Conservation (phyloP, 2,888 invertebrate species). For the Iselma pallidipennis region DNA sequence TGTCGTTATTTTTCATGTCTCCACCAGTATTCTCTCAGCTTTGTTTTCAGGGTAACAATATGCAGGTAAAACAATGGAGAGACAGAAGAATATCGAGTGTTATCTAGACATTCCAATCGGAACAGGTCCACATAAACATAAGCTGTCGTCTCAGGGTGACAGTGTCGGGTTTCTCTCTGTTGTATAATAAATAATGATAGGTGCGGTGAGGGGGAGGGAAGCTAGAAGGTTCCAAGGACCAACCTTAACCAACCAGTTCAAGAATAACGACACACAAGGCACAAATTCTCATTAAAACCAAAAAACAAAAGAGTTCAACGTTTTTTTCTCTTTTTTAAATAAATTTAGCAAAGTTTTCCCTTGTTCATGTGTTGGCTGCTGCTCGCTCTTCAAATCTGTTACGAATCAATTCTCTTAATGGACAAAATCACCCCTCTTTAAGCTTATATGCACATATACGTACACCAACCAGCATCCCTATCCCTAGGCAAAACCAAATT, state of each 20-base stretch:
- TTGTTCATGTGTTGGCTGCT: background rate
- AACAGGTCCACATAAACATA: constrained; percentile 53
- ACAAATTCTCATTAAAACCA: constrained; percentile 10
- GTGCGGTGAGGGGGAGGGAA: constrained; percentile 4
- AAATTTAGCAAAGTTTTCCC: background rate
- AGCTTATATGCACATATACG: background rate
- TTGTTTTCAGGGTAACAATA: constrained; percentile 7
- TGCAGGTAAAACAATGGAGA: constrained; percentile 50
- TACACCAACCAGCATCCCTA: constrained; percentile 19
- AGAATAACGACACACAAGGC: background rate
- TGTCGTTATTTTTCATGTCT: background rate
- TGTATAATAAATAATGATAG: constrained; percentile 44
- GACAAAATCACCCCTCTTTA: constrained; percentile 2
- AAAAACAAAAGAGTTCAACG: no score
- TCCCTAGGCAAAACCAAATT: constrained; percentile 35
- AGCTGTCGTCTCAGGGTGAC: constrained; percentile 51
- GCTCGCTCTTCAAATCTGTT: background rate
- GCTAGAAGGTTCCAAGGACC: background rate
- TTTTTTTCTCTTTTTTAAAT: no score
- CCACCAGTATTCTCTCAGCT: background rate
- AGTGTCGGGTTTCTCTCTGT: constrained; percentile 35
- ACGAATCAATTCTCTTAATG: constrained; percentile 14
- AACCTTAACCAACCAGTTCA: constrained; percentile 1
- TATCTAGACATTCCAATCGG: constrained; percentile 55
- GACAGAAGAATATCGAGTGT: constrained; percentile 51